Conservation (phyloP, 37 sponge, comb jelly and placozoan species). For the Theonella swinhoei region DNA sequence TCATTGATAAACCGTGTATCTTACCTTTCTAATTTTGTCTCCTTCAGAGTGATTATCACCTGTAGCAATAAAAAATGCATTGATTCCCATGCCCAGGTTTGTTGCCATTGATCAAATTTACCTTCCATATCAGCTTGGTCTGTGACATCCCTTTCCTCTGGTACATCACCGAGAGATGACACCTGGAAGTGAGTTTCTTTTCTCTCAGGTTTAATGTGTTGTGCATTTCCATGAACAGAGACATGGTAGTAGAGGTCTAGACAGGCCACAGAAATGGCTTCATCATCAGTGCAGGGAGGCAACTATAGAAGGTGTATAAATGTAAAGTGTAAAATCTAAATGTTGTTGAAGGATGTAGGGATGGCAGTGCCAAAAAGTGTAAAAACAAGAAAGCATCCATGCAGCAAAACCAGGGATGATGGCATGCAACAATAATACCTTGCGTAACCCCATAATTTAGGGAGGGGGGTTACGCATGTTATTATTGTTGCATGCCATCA, state of each 20-base stretch:
- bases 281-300: conserved; percentile 37
- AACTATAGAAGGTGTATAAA: conserved; percentile 43
- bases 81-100: too few species aligned
- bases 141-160: neutral
- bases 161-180: too few species aligned
- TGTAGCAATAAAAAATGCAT: too few species aligned
- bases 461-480: too few species aligned
- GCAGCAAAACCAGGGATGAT: too few species aligned
- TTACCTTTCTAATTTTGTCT: neutral
- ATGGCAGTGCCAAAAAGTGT: neutral
- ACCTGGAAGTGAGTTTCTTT: neutral
- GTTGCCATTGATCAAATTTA: neutral
- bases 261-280: conserved; percentile 53
- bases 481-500: too few species aligned
- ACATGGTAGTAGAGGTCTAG: conserved; percentile 51
- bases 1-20: neutral
- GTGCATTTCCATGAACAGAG: neutral
- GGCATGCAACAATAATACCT: too few species aligned
- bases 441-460: too few species aligned
- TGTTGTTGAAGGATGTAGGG: too few species aligned
- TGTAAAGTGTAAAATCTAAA: neutral
- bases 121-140: neutral
- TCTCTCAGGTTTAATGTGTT: neutral
- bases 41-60: too few species aligned
- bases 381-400: too few species aligned